Evolutionary conservation across 2,888 invertebrate genomes (phyloP), one percentile per base, ranked within the genome.

Genomic region (Pachymerium ferrugineum): DNA sequence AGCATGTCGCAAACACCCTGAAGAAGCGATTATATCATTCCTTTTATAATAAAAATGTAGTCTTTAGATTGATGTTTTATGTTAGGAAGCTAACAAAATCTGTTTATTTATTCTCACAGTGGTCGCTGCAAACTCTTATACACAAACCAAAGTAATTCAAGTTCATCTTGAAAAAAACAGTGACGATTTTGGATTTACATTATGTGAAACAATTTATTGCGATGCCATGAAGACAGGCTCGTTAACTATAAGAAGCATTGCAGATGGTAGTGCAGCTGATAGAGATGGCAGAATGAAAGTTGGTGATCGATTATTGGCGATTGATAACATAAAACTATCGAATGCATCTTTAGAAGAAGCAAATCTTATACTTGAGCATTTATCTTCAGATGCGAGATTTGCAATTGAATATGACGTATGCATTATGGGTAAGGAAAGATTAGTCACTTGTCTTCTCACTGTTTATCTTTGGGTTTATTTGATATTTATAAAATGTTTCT

Each of bases 331-430:
- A 30, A 83, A 90, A 10, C 85, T 94, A 12, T 88, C 89, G 74
- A 89, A 89, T 80, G 89, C 91, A 80, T 90, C 91, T 0, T 84
- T 95, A 70, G 86, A 90, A 1, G 94, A 95, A 82, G 94, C 94
- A 8, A 91, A 93, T 79, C 89, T 81, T 85, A 88, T 84, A 38
- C 78, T 85, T 42, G 79, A 80, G 28, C 86, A 88, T 79, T 84
- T 86, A 72, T 83, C 85, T 8, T 82, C 84, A 0, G 87, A 90
- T 42, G 90, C 92, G 16, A 89, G 90, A 76, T 86, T 97, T 12
- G 93, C 93, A 22, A 89, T 97, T 74, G 95, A 96, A 81, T 97
- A 95, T 83, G 94, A 96, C 81, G 92, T 95, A 0, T 92, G 92
- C 8, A 89, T 83, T 30, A 80, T 83, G 78, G 83, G 83, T 83